A percentile compares a stretch with the other conserved stretches of the same genome.
Evolutionary conservation across 2,113 vertebrate species (phyloP).

Genomic region (Rallus limicola): DNA sequence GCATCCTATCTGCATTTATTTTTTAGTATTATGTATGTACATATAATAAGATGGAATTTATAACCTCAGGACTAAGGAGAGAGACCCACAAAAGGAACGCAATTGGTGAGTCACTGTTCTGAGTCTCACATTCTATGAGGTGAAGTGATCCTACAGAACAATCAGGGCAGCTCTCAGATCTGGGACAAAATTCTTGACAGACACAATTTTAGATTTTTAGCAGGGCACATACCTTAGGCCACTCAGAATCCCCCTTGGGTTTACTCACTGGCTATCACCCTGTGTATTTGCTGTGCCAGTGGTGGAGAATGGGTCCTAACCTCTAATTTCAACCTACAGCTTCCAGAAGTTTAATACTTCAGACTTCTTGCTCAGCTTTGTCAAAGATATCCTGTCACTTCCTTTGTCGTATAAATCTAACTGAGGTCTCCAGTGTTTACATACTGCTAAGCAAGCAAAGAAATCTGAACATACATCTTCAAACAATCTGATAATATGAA

Average conservation of each 20-base stretch:
- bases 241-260: neutral
- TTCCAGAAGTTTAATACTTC: neutral
- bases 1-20: neutral
- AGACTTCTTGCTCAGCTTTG: neutral
- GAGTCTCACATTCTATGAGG: neutral
- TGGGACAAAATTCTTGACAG: neutral
- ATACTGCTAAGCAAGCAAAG: slow-evolving; percentile 43
- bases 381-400: slow-evolving; percentile 33
- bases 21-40: neutral
- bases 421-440: slow-evolving; percentile 33
- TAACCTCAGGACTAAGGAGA: neutral
- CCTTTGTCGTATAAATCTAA: slow-evolving; percentile 39
- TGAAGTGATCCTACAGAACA: neutral
- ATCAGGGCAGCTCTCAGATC: neutral
- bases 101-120: neutral
- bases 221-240: neutral
- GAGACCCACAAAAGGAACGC: neutral
- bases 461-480: slow-evolving; percentile 45
- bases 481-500: slow-evolving; percentile 55
- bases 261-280: neutral
- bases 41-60: neutral
- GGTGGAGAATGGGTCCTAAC: neutral
- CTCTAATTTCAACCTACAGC: neutral
- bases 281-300: neutral
- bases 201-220: neutral